Evolutionary conservation across 1,140 invertebrate genomes (phyloP).

Genomic region (Episyrphus balteatus): DNA sequence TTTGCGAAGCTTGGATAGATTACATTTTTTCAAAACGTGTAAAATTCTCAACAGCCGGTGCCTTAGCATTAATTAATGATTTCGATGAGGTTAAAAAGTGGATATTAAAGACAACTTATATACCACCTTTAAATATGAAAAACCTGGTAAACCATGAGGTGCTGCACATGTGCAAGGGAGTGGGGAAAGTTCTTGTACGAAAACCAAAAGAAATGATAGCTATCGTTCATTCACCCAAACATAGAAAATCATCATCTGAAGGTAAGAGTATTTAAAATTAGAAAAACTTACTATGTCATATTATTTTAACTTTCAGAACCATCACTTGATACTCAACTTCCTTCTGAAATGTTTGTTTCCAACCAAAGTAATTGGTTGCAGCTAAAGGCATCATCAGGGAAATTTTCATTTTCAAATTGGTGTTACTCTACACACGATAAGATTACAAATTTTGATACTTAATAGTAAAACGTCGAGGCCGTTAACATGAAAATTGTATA

Average conservation of each 20-base stretch:
- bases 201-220: conserved; percentile 53
- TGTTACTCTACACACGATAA: too few species aligned
- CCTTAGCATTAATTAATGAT: conserved; percentile 56
- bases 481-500: background rate
- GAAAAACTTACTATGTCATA: background rate
- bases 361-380: conserved; percentile 79
- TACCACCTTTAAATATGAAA: conserved; percentile 39
- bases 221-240: conserved; percentile 31
- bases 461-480: too few species aligned
- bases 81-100: conserved; percentile 63
- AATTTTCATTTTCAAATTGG: too few species aligned
- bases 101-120: conserved; percentile 46
- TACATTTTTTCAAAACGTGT: conserved; percentile 69
- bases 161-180: conserved; percentile 64
- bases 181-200: conserved; percentile 59
- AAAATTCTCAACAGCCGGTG: conserved; percentile 48
- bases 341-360: conserved; percentile 80
- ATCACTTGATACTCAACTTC: conserved; percentile 46
- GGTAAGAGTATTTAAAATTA: conserved; percentile 1
- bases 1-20: conserved; percentile 75
- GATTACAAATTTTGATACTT: too few species aligned
- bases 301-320: conserved; percentile 17
- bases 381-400: too few species aligned
- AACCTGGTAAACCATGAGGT: conserved; percentile 66
- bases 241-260: conserved; percentile 27